Conservation (phyloP, 2,797 vertebrate species). For the Poecile montanus region DNA sequence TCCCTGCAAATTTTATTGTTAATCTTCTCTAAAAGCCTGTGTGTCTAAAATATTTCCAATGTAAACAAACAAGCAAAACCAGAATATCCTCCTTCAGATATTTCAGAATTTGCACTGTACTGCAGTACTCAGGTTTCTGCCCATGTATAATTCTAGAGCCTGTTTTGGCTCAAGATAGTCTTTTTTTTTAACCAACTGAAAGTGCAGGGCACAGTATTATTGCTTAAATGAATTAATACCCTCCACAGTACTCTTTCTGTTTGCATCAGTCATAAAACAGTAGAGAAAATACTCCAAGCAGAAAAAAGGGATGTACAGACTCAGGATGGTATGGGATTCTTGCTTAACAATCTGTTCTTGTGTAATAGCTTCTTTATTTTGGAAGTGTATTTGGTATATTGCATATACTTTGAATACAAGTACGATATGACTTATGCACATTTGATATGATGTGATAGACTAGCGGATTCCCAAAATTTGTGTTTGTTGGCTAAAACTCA, state of each 20-base stretch:
- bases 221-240: background rate
- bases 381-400: background rate
- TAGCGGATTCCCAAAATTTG: background rate
- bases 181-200: background rate
- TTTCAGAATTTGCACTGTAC: background rate
- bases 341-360: background rate
- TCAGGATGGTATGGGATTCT: background rate
- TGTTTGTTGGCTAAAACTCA: background rate
- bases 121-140: background rate
- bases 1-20: background rate
- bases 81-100: background rate
- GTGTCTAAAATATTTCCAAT: background rate
- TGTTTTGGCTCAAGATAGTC: background rate
- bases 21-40: background rate
- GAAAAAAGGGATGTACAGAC: background rate
- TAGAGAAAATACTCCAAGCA: background rate
- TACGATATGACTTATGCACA: accelerated
- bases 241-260: background rate
- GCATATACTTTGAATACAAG: background rate
- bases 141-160: background rate
- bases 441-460: background rate
- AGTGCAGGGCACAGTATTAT: background rate
- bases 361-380: background rate
- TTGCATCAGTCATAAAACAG: background rate
- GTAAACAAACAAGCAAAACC: background rate